Evolutionary conservation across 2,113 vertebrate genomes (phyloP).

Genomic region (Phylloscopus whistleri): DNA sequence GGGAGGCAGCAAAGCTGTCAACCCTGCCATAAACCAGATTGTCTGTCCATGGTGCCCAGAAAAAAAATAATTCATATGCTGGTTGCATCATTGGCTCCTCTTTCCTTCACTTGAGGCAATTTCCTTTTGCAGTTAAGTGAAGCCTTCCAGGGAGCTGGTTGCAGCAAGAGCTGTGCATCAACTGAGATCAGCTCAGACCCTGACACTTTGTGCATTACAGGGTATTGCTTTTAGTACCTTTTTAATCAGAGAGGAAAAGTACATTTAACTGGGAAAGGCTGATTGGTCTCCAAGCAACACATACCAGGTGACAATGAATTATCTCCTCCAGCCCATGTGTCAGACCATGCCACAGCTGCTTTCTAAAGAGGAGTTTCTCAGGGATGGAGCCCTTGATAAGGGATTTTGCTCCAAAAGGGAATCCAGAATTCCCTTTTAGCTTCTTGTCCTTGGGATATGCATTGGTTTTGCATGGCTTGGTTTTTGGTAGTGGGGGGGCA

Average conservation of each 20-base stretch:
- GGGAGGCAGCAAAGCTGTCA: slow-evolving; percentile 17
- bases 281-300: neutral
- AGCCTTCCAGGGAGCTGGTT: neutral
- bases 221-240: neutral
- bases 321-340: neutral
- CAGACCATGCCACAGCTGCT: neutral
- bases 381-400: neutral
- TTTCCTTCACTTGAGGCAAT: neutral
- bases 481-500: neutral
- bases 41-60: neutral
- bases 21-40: neutral
- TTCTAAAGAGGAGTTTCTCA: neutral
- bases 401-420: neutral
- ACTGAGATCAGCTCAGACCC: neutral
- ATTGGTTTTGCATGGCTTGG: neutral
- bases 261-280: neutral
- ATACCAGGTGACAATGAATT: neutral
- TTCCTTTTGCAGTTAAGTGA: neutral
- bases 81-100: neutral
- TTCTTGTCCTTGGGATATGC: neutral
- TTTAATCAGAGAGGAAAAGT: neutral
- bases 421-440: neutral
- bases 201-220: neutral
- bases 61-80: neutral
- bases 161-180: neutral